phyloP scores from a whole-genome alignment of 35 echinoderm and acorn worm species.

The Acanthaster planci region DNA sequence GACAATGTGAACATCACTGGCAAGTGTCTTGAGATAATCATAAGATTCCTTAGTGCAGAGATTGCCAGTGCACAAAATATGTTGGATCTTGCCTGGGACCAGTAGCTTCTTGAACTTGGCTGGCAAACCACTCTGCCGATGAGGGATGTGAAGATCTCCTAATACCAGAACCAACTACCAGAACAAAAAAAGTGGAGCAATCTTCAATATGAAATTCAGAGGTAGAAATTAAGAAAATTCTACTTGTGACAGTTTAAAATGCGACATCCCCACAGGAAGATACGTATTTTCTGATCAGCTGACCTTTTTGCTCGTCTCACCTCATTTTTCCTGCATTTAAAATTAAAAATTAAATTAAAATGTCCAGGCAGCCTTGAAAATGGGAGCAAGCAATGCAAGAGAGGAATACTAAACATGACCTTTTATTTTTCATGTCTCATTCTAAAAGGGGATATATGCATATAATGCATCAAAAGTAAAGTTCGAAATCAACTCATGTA shows the following conservation, averaged over 20 bases:
- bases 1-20: constrained; percentile 97
- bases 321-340: too few species aligned
- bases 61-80: constrained; percentile 95
- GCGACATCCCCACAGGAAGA: too few species aligned
- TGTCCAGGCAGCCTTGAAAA: too few species aligned
- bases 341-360: too few species aligned
- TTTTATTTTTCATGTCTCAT: too few species aligned
- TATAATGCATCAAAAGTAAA: too few species aligned
- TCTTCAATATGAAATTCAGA: background rate
- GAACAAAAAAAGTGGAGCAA: background rate
- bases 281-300: too few species aligned
- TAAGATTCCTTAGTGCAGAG: constrained; percentile 94
- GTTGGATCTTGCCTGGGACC: constrained; percentile 92
- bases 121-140: constrained; percentile 82
- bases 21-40: constrained; percentile 95
- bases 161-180: constrained; percentile 89
- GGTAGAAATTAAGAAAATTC: background rate
- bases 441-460: too few species aligned
- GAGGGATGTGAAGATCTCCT: constrained; percentile 94
- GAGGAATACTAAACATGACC: too few species aligned
- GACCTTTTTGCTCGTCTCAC: too few species aligned
- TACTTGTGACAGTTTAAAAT: background rate
- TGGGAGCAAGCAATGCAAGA: too few species aligned
- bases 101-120: constrained; percentile 97
- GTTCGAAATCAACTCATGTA: too few species aligned